Evolutionary conservation across 2,113 vertebrate species (phyloP), one percentile per base, ranked within the genome.

Genomic region (Indicator indicator): DNA sequence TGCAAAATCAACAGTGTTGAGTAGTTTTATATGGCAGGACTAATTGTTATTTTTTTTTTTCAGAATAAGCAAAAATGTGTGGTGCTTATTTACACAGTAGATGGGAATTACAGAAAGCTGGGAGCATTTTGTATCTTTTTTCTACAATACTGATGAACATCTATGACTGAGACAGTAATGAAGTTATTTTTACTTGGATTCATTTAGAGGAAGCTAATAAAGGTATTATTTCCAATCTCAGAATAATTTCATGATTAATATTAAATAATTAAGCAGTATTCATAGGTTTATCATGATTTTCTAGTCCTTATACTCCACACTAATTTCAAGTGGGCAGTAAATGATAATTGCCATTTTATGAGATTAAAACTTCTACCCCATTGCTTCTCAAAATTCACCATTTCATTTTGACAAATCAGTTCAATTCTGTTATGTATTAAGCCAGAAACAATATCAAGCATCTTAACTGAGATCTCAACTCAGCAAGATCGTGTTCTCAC

Each of bases 1-100:
- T 86, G 83, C 4, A 74, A 96, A 96, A 96, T 92, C 82, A 96
- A 60, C 32, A 33, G 10, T 84, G 32, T 65, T 92, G 94, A 89
- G 90, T 50, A 67, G 26, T 83, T 93, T 84, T 95, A n/a, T 82
- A n/a, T 63, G 16, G 80, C 38, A 92, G 94, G 80, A 88, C 12
- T 78, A 94, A 92, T 67, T 23, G 7, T 28, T 32, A 73, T 32
- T 86, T 40, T 42, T 36, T 42, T 36, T 36, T 83, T 93, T 91
- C 20, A 17, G 11, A 54, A 44, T 12, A 74, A 87, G 18, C 20
- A 86, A 93, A 94, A 93, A 74, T 76, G 3, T 8, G 15, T 24
- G 32, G 21, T 93, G 48, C 5, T 72, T 93, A 55, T 97, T 97
- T 89, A 56, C n/a, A 84, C 30, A 44, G 50, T 67, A 93, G 46